Conservation (phyloP, 2,888 invertebrate species). For the Seladonia tumulorum region DNA sequence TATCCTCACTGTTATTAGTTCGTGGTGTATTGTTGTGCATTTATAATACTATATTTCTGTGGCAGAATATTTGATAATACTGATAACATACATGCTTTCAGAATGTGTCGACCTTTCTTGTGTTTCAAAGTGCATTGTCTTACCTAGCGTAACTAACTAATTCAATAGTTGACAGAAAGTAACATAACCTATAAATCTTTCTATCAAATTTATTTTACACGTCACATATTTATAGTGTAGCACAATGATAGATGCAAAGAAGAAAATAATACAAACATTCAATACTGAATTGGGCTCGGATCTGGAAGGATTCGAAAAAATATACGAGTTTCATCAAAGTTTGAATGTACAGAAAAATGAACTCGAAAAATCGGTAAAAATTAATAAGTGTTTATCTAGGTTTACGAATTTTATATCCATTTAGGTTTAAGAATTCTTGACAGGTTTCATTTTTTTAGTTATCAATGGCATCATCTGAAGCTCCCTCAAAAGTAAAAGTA, state of each 20-base stretch:
- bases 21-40: neutral
- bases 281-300: conserved; percentile 86
- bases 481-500: conserved; percentile 88
- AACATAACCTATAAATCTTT: conserved; percentile 32
- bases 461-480: conserved; percentile 87
- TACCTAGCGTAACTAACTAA: neutral
- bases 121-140: neutral
- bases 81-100: neutral
- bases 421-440: neutral
- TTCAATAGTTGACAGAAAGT: neutral
- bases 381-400: conserved; percentile 15
- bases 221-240: neutral
- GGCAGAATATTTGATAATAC: neutral
- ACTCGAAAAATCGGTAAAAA: conserved; percentile 84
- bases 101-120: neutral
- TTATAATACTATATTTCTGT: neutral
- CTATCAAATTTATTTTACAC: neutral
- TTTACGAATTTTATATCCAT: neutral
- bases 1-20: neutral
- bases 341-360: conserved; percentile 83
- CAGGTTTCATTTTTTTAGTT: conserved; percentile 84
- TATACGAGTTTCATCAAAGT: conserved; percentile 84
- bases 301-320: conserved; percentile 85
- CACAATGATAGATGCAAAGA: conserved; percentile 76
- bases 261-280: conserved; percentile 85